phyloP scores from a whole-genome alignment of 2,888 invertebrate genomes.

The Heteropelma amictum region DNA sequence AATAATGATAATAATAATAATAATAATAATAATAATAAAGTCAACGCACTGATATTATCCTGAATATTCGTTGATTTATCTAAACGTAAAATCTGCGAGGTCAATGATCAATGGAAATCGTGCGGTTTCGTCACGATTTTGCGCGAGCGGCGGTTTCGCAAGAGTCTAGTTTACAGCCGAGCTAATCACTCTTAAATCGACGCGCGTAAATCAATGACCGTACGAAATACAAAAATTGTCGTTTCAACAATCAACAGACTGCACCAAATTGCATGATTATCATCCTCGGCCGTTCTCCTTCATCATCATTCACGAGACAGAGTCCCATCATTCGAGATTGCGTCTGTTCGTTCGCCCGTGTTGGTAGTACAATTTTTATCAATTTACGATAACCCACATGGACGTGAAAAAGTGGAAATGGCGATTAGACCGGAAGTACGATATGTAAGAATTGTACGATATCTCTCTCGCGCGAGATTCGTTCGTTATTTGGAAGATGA shows the following conservation, averaged over 20 bases:
- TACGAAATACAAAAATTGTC: neutral
- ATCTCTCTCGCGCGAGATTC: too few species aligned
- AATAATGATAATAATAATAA: constrained; percentile 26
- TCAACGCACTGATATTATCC: too few species aligned
- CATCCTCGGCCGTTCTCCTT: neutral
- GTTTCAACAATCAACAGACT: neutral
- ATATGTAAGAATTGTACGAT: too few species aligned
- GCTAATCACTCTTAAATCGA: constrained; percentile 52
- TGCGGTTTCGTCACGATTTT: constrained; percentile 26
- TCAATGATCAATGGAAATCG: constrained; percentile 44
- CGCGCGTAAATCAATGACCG: constrained; percentile 5
- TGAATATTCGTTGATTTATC: constrained; percentile 15
- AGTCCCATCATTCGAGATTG: neutral
- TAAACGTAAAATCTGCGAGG: constrained; percentile 47
- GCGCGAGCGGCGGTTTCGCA: constrained; percentile 36
- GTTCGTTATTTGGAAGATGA: too few species aligned
- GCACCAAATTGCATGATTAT: neutral
- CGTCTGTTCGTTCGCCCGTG: too few species aligned
- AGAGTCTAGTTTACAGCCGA: constrained; percentile 40
- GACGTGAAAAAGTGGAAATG: too few species aligned
- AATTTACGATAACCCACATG: too few species aligned
- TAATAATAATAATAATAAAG: neutral
- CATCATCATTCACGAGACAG: neutral
- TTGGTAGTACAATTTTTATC: too few species aligned
- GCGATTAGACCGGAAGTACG: too few species aligned